phyloP scores from a whole-genome alignment of 2,797 vertebrate species.

The Eurystomus glaucurus region DNA sequence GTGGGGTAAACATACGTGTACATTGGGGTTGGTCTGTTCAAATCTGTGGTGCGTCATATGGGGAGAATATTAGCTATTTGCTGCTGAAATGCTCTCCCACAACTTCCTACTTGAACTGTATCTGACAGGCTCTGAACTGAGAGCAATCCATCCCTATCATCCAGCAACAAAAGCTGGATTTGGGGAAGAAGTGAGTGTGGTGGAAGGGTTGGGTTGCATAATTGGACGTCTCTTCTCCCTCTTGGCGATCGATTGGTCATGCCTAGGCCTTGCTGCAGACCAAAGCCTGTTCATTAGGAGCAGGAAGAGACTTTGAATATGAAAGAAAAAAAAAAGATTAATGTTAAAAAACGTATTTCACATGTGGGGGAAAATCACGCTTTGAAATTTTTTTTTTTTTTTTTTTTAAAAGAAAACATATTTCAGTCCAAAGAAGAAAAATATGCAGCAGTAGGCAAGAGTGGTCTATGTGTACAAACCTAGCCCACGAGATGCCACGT shows the following conservation, averaged over 20 bases:
- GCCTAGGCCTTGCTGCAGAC: slow-evolving; percentile 88
- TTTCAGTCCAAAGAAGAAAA: slow-evolving; percentile 76
- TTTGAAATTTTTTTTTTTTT: slow-evolving; percentile 60
- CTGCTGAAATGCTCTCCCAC: slow-evolving; percentile 64
- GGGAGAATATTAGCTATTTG: slow-evolving; percentile 63
- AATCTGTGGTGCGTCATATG: slow-evolving; percentile 17
- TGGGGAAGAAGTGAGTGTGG: slow-evolving; percentile 74
- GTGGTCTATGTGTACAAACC: slow-evolving; percentile 92
- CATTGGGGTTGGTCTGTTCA: slow-evolving; percentile 10
- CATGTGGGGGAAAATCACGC: slow-evolving; percentile 77
- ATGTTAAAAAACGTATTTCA: slow-evolving; percentile 80
- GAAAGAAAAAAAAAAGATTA: slow-evolving; percentile 84
- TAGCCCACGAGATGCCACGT: slow-evolving; percentile 99
- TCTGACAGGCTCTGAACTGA: slow-evolving; percentile 63
- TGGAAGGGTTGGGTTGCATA: slow-evolving; percentile 80
- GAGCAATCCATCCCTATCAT: slow-evolving; percentile 68
- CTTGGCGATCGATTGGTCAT: slow-evolving; percentile 81
- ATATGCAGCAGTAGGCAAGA: slow-evolving; percentile 78
- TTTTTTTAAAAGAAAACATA: slow-evolving; percentile 51
- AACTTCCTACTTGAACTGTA: slow-evolving; percentile 63
- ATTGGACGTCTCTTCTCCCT: slow-evolving; percentile 84
- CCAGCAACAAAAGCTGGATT: slow-evolving; percentile 74
- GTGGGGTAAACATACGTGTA: neutral
- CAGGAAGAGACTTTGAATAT: slow-evolving; percentile 86
- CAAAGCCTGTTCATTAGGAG: slow-evolving; percentile 87